These are phyloP conservation scores for Phylloscopus trochilus DNA, from an alignment of 2,113 vertebrate species.

Conservation along the genomic window DNA sequence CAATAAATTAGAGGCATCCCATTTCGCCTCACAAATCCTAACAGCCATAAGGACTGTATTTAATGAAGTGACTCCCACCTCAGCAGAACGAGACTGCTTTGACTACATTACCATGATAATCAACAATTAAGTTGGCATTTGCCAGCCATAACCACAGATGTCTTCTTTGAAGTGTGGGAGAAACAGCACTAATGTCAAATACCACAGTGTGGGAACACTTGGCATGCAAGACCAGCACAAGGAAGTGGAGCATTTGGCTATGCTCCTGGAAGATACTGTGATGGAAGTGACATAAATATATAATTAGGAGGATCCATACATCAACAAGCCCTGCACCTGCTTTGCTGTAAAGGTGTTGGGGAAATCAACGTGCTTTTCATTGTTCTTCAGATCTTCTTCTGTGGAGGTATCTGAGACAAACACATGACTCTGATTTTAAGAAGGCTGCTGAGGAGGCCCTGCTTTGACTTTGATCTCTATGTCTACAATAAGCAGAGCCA, in stretches of 20 bases:
- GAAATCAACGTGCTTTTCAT: not conserved
- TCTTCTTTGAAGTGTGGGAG: conserved; percentile 31
- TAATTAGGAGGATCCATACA: not conserved
- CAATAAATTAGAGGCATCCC: not conserved
- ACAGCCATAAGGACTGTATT: not conserved
- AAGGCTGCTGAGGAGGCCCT: not conserved
- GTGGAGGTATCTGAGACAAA: not conserved
- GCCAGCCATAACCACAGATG: conserved; percentile 51
- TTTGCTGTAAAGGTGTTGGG: not conserved
- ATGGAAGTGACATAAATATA: not conserved
- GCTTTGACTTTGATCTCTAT: not conserved
- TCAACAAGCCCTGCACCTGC: not conserved
- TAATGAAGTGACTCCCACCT: conserved; percentile 15
- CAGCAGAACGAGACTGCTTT: not conserved
- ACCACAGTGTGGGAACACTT: conserved; percentile 14
- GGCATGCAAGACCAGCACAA: not conserved
- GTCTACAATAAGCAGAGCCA: conserved; percentile 13
- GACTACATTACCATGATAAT: conserved; percentile 31
- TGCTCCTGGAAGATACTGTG: not conserved
- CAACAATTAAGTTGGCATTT: conserved; percentile 38
- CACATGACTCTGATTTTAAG: not conserved
- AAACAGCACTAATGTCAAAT: conserved; percentile 22
- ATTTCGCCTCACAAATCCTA: not conserved
- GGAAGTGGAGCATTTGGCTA: not conserved
- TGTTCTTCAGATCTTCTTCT: not conserved